phyloP scores from a whole-genome alignment of 2,797 vertebrate species.

The Protosalanx chinensis region DNA sequence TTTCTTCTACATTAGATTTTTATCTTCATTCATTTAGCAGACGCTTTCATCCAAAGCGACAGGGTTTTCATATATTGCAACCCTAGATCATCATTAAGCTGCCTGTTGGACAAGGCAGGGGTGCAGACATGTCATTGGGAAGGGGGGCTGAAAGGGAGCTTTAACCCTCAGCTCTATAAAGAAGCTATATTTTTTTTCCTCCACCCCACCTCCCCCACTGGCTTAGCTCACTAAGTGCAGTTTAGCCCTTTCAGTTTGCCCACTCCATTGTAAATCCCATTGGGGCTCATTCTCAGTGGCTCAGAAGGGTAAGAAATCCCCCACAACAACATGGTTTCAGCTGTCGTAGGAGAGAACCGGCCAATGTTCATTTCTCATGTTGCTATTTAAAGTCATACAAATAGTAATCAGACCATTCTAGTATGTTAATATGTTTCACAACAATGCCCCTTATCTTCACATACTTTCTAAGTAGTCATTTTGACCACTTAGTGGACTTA shows the following conservation, averaged over 20 bases:
- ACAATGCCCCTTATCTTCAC: too few species aligned
- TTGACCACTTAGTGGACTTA: background rate
- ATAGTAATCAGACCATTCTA: too few species aligned
- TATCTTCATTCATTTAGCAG: too few species aligned
- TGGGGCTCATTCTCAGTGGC: conserved; percentile 62
- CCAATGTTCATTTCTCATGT: conserved; percentile 16
- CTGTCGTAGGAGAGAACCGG: conserved; percentile 45
- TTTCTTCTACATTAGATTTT: conserved; percentile 38
- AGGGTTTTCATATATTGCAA: conserved; percentile 41
- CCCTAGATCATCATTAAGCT: conserved; percentile 50
- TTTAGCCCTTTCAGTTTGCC: conserved; percentile 79
- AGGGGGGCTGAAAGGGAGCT: conserved; percentile 68
- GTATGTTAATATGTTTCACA: too few species aligned
- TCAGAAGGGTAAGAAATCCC: conserved; percentile 41
- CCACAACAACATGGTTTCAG: conserved; percentile 51
- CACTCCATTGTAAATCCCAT: conserved; percentile 75
- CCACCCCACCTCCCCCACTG: conserved; percentile 65
- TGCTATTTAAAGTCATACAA: background rate
- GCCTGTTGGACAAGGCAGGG: conserved; percentile 66
- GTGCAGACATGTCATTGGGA: conserved; percentile 75
- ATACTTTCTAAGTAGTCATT: too few species aligned
- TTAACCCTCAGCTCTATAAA: conserved; percentile 75
- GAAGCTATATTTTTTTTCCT: conserved; percentile 72
- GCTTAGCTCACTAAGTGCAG: conserved; percentile 67
- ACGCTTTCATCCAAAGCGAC: too few species aligned